Evolutionary conservation across 1,140 invertebrate species (phyloP), one percentile per base, ranked within the genome.

Genomic region (Mesaphorura yosii): DNA sequence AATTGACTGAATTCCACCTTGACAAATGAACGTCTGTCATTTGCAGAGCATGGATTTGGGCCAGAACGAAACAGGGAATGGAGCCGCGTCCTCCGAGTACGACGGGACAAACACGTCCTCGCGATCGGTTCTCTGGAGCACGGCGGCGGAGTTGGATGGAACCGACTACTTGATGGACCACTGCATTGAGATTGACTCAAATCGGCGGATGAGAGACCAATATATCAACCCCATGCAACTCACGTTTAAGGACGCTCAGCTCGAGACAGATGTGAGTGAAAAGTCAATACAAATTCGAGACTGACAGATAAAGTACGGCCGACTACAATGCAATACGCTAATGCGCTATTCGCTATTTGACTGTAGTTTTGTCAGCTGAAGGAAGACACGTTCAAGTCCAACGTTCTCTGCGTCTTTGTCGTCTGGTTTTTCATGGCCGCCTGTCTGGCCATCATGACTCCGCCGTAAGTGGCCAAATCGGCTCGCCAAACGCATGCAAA

Each of bases 331-430:
- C 31, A 34, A 34, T 34, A 34, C 10, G n/a, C 31, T n/a, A 34
- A 34, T 34, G 31, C 31, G 10, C 31, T 34, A 34, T 34, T n/a
- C n/a, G n/a, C n/a, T 10, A 34, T 34, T 34, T 47, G 38, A 48
- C 64, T 68, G 54, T 66, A 85, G 81, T 94, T 91, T 70, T 83
- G 81, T 45, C 79, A 86, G 64, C 72, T 91, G n/a, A 79, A 86
- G 51, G 89, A 93, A 69, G 86, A 88, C 62, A 90, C 91, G 78
- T 92, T 92, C 71, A 90, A 87, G 65, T 93, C 88, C 4, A 93
- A 94, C 68, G 85, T 93, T 74, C 77, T 88, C 61, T 94, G 88
- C 69, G 88, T 88, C 61, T 82, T 87, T 65, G 78, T 91, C 50
- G 81, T 93, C 46, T 91, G 90, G 86, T 70, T 92, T 28, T 87